Evolutionary conservation across 1,140 invertebrate genomes (phyloP), one percentile per base, ranked within the genome.

Genomic region (Plutomurus gul): DNA sequence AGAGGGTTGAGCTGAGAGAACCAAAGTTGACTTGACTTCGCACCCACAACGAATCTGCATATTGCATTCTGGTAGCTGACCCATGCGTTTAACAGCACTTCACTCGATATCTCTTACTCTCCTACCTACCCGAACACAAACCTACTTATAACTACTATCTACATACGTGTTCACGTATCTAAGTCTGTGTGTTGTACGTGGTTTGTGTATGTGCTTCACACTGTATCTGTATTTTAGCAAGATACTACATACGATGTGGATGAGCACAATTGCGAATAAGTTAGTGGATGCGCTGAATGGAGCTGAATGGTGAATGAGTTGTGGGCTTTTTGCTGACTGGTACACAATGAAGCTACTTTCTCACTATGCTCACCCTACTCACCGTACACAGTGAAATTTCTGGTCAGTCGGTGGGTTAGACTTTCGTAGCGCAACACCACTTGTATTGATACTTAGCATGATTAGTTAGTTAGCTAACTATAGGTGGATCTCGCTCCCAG

Each of bases 391-490:
- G 2, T 3, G 39, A 13, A 13, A 10, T 43, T 43, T 43, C 39
- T 65, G 25, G 25, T 65, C 56, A 30, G 56, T 65, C 56, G 56
- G 56, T 65, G 56, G 56, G 56, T 65, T 65, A 65, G 56, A 43
- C 11, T 43, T 10, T 43, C 11, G 39, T 43, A 43, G 39, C 11
- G 39, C n/a, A 4, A n/a, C n/a, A 43, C 10, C n/a, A 2, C 1
- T 43, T 1, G 2, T 43, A n/a, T 43, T 13, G 39, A 13, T 65
- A 65, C 27, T 65, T 56, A 56, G 56, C 16, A 33, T 65, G 56
- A 65, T 65, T 65, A 65, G 56, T 65, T 65, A 65, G 56, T 65
- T 65, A 65, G 56, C 56, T 65, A 36, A 65, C 56, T 65, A 65
- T n/a, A n/a, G n/a, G n/a, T n/a, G n/a, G n/a, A n/a, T n/a, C n/a